Conservation (phyloP, 2,113 vertebrate genomes). For the Vombatus ursinus region DNA sequence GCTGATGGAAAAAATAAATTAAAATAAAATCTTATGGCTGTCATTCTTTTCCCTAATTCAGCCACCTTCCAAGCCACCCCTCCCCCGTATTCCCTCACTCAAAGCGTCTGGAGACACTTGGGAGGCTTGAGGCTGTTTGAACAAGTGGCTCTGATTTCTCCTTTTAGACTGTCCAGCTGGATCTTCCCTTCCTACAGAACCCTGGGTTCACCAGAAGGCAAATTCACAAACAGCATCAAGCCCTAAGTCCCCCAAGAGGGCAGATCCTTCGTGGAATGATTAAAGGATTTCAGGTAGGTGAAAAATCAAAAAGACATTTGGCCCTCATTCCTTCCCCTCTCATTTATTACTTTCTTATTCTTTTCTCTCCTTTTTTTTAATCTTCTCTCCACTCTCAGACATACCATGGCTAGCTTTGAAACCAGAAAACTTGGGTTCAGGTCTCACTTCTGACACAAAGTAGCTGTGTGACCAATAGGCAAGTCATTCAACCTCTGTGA, state of each 20-base stretch:
- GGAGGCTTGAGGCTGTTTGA: conserved; percentile 72
- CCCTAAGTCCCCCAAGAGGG: background rate
- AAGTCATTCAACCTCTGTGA: background rate
- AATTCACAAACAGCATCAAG: conserved; percentile 22
- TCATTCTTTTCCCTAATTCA: conserved; percentile 71
- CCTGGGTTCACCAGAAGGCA: conserved; percentile 4
- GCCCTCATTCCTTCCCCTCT: background rate
- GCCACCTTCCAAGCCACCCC: conserved; percentile 8
- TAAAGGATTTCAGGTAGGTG: background rate
- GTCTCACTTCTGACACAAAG: background rate
- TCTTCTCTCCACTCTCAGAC: background rate
- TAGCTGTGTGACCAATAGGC: background rate
- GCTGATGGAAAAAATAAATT: conserved; percentile 47
- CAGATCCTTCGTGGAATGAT: background rate
- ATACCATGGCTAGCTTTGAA: background rate
- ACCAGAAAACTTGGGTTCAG: background rate
- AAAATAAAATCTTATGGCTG: conserved; percentile 73
- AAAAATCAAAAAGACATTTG: background rate
- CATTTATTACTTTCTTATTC: background rate
- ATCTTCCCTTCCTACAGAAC: conserved; percentile 22
- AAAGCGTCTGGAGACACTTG: conserved; percentile 61
- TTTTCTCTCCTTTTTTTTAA: background rate
- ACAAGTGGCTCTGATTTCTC: conserved; percentile 75
- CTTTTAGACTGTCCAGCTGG: conserved; percentile 46
- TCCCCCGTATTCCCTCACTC: background rate